Conservation (phyloP, 1,140 invertebrate species). For the Stegodyphus dumicola region DNA sequence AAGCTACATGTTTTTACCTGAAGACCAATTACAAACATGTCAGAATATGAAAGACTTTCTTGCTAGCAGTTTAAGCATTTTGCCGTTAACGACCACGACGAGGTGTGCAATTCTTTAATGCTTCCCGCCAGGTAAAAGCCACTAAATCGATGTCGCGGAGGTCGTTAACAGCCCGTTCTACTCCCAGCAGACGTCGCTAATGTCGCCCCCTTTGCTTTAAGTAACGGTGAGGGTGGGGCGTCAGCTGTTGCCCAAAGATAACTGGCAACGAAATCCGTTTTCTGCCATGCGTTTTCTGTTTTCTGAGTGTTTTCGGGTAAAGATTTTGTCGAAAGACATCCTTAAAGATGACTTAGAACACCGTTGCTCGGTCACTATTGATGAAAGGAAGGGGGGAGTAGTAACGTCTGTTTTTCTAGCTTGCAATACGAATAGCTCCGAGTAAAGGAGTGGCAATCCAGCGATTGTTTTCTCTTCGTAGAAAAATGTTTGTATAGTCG, state of each 20-base stretch:
- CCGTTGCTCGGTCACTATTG: background rate
- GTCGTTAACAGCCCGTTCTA: background rate
- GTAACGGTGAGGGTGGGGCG: background rate
- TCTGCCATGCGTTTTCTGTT: too few relatives aligned
- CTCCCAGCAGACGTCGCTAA: background rate
- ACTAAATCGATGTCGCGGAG: slow-evolving; percentile 6
- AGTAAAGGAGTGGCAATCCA: too few relatives aligned
- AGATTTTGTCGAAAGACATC: background rate
- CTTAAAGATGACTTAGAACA: slow-evolving; percentile 6
- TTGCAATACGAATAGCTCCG: too few relatives aligned
- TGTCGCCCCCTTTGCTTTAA: background rate
- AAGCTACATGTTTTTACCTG: too few relatives aligned
- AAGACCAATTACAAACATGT: too few relatives aligned
- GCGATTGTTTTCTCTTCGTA: too few relatives aligned
- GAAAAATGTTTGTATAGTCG: too few relatives aligned
- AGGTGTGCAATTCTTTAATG: too few relatives aligned
- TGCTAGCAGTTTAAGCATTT: background rate
- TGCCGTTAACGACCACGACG: background rate
- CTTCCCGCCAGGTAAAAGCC: too few relatives aligned
- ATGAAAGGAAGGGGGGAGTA: background rate
- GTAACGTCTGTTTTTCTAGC: background rate
- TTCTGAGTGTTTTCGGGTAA: background rate
- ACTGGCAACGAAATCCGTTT: background rate
- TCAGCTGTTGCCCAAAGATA: slow-evolving; percentile 6
- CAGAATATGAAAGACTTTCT: background rate